Conservation (phyloP, 2,888 invertebrate genomes). For the Atrina japonica region DNA sequence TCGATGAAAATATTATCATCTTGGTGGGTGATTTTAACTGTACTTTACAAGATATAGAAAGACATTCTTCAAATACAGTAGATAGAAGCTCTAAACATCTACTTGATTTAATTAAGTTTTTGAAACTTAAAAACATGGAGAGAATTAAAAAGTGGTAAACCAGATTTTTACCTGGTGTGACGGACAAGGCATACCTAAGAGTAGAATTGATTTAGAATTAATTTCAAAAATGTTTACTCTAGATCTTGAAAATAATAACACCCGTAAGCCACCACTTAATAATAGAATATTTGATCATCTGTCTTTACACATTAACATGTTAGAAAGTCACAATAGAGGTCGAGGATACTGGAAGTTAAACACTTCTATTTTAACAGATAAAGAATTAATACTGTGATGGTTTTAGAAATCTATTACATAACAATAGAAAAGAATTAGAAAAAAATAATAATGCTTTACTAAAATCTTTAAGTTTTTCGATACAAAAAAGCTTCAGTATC, state of each 20-base stretch:
- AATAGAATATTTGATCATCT: slow-evolving; percentile 2
- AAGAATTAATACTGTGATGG: background rate
- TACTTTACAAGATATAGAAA: too few species aligned
- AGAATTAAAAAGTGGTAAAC: too few species aligned
- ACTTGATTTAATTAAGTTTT: too few species aligned
- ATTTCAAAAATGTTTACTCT: background rate
- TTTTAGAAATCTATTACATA: background rate
- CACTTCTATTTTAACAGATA: background rate
- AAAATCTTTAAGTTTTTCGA: background rate
- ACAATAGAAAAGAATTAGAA: background rate
- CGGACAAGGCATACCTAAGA: background rate
- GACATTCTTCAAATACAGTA: too few species aligned
- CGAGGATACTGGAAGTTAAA: slow-evolving; percentile 29
- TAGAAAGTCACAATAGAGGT: background rate
- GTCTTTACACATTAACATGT: background rate
- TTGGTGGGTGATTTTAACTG: too few species aligned
- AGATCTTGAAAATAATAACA: too few species aligned
- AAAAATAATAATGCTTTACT: background rate
- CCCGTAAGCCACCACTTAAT: too few species aligned
- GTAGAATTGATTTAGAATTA: slow-evolving; percentile 9
- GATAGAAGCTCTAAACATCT: too few species aligned
- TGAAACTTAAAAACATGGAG: too few species aligned
- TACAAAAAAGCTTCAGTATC: background rate
- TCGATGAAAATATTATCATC: too few species aligned
- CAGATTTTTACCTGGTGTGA: slow-evolving; percentile 18